Conservation (phyloP, 1,140 invertebrate species). For the Galleria mellonella region DNA sequence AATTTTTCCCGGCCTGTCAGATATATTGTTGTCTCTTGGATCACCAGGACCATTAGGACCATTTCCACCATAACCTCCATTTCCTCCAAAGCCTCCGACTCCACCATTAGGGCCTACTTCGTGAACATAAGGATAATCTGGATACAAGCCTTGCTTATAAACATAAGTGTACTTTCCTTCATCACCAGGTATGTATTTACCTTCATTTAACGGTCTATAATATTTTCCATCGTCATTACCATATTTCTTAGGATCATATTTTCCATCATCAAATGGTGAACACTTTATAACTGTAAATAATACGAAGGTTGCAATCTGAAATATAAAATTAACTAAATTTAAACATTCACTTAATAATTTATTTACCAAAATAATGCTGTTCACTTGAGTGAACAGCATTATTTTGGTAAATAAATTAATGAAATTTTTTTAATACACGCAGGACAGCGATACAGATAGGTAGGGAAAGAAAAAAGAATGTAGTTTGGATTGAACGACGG, state of each 20-base stretch:
- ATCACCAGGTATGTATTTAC: slow-evolving; percentile 72
- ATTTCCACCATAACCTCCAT: slow-evolving; percentile 26
- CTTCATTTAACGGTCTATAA: slow-evolving; percentile 51
- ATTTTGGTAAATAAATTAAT: too few species aligned
- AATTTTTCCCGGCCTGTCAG: slow-evolving; percentile 31
- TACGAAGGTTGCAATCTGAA: background rate
- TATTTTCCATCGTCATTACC: slow-evolving; percentile 53
- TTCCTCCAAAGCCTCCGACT: slow-evolving; percentile 27
- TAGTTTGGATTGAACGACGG: too few species aligned
- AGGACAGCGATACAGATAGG: too few species aligned
- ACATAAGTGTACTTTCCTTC: slow-evolving; percentile 72
- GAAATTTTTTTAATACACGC: too few species aligned
- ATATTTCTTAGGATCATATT: slow-evolving; percentile 44
- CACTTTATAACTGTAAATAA: slow-evolving; percentile 17
- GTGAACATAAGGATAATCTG: slow-evolving; percentile 68
- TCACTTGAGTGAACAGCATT: too few species aligned
- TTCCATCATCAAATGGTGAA: slow-evolving; percentile 53
- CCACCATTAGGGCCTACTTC: slow-evolving; percentile 52
- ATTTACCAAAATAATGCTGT: too few species aligned
- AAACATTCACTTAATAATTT: too few species aligned
- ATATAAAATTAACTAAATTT: background rate
- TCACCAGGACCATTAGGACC: slow-evolving; percentile 36
- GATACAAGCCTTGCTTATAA: slow-evolving; percentile 43
- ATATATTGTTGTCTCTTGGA: slow-evolving; percentile 34
- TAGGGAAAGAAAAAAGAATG: too few species aligned